Percentiles rank a stretch among this genome's conserved stretches.
Evolutionary conservation across 1,140 invertebrate genomes (phyloP).

Genomic region (Eriosoma lanigerum): DNA sequence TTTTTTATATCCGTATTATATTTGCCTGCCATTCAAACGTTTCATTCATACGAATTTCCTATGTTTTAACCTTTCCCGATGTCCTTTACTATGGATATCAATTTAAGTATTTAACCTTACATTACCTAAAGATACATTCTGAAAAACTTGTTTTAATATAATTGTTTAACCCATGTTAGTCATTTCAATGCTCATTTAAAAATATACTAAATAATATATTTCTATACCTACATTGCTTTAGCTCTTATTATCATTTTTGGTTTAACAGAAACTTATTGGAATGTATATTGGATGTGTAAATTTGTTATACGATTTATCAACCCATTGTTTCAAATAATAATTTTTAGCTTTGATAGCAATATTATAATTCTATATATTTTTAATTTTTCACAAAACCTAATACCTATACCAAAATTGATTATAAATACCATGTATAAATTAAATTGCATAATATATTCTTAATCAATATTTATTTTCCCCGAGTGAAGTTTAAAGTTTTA

Average conservation of each 20-base stretch:
- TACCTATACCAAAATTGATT: too few relatives aligned
- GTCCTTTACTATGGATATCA: background rate
- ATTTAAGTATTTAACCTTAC: slow-evolving; percentile 30
- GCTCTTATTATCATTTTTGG: background rate
- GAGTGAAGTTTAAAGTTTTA: too few relatives aligned
- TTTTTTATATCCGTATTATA: background rate
- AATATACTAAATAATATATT: background rate
- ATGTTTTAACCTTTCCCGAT: background rate
- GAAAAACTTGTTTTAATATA: background rate
- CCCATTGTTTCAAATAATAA: too few relatives aligned
- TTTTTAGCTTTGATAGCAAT: too few relatives aligned
- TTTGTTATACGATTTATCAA: too few relatives aligned
- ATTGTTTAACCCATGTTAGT: background rate
- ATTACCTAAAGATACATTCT: background rate
- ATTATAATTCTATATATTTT: too few relatives aligned
- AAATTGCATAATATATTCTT: too few relatives aligned
- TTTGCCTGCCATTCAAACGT: background rate
- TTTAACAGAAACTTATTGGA: background rate
- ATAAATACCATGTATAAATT: too few relatives aligned
- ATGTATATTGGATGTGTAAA: too few relatives aligned
- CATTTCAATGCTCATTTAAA: background rate
- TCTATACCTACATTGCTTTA: too few relatives aligned
- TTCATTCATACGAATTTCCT: background rate
- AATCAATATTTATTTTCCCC: too few relatives aligned
- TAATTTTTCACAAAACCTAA: too few relatives aligned